phyloP scores from a whole-genome alignment of 2,113 vertebrate species.

The Saimiri boliviensis region DNA sequence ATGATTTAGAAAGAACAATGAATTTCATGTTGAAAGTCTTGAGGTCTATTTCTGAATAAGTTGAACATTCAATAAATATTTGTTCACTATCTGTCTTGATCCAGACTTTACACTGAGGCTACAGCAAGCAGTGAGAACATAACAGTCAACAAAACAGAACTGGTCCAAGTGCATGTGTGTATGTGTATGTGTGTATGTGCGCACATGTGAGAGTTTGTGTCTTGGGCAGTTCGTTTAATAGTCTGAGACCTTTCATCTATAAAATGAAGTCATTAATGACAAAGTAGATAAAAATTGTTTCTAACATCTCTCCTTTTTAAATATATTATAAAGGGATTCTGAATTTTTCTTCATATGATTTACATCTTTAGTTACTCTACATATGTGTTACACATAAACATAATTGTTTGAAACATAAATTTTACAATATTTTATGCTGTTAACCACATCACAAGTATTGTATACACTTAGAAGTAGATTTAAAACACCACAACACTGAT shows the following conservation, averaged over 20 bases:
- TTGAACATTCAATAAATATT: neutral
- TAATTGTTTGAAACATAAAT: conserved; percentile 18
- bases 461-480: neutral
- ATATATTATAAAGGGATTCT: neutral
- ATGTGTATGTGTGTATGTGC: neutral
- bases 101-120: neutral
- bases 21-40: neutral
- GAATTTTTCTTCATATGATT: conserved; percentile 32
- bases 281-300: neutral
- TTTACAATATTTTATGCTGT: conserved; percentile 1
- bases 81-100: neutral
- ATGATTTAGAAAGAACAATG: neutral
- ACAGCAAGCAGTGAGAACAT: neutral
- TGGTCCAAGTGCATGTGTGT: neutral
- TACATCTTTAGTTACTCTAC: neutral
- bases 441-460: conserved; percentile 23
- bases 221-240: neutral
- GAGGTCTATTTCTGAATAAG: conserved; percentile 26
- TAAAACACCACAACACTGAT: neutral
- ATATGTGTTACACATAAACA: neutral
- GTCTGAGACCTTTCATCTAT: neutral
- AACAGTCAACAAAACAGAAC: neutral
- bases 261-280: neutral
- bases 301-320: neutral
- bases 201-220: neutral